phyloP scores from a whole-genome alignment of 2,113 vertebrate species.

The Syngnathus scovelli region DNA sequence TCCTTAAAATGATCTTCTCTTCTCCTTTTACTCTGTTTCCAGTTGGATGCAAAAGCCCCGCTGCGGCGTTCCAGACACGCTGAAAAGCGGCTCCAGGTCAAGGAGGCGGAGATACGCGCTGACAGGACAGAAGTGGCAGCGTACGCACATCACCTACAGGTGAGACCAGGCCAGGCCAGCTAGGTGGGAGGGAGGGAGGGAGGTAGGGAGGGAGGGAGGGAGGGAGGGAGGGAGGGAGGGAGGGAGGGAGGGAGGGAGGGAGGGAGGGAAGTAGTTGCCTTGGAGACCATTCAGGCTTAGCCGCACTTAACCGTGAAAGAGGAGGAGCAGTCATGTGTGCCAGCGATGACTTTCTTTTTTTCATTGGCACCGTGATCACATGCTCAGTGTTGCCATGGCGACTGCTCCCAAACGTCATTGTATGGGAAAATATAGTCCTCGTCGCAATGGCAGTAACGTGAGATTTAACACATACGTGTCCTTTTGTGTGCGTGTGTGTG shows the following conservation, averaged over 20 bases:
- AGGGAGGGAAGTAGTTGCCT: slow-evolving; percentile 33
- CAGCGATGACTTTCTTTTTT: slow-evolving; percentile 37
- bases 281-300: slow-evolving; percentile 28
- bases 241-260: background rate
- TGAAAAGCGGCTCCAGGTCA: slow-evolving; percentile 77
- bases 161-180: slow-evolving; percentile 52
- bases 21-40: slow-evolving; percentile 21
- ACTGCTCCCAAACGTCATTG: slow-evolving; percentile 37
- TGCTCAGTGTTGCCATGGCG: slow-evolving; percentile 58
- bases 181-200: too few relatives aligned
- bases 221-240: slow-evolving; percentile 6
- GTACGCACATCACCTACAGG: slow-evolving; percentile 99
- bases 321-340: slow-evolving; percentile 12
- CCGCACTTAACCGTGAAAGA: slow-evolving; percentile 3
- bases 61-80: slow-evolving; percentile 90
- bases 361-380: slow-evolving; percentile 16
- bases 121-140: slow-evolving; percentile 98
- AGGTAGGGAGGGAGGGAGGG: slow-evolving; percentile 2
- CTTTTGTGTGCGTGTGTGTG: background rate
- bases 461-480: background rate
- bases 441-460: background rate
- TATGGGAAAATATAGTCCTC: slow-evolving; percentile 10
- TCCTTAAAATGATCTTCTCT: background rate
- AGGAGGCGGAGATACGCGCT: slow-evolving; percentile 88
- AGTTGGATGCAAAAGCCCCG: slow-evolving; percentile 98